phyloP scores from a whole-genome alignment of 2,888 invertebrate species.

The Protodeltote pygarga region DNA sequence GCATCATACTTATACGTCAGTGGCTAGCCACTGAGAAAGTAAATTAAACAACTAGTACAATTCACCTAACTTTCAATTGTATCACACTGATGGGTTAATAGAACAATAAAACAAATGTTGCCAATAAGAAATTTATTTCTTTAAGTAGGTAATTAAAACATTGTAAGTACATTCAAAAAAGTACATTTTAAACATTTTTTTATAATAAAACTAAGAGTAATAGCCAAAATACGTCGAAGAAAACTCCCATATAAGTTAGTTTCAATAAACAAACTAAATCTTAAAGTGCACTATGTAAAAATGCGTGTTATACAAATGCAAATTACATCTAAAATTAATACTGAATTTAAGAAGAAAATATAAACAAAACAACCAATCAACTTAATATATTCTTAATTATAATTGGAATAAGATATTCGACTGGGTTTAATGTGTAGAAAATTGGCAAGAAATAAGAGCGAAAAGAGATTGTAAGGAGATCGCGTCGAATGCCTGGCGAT shows the following conservation, averaged over 20 bases:
- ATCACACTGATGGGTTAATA: no score
- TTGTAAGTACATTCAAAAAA: constrained; percentile 80
- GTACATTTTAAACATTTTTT: constrained; percentile 60
- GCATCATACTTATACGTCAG: no score
- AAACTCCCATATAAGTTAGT: constrained; percentile 38
- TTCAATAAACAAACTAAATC: constrained; percentile 46
- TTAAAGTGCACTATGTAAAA: constrained; percentile 44
- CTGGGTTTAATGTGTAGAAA: constrained; percentile 53
- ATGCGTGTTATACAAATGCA: constrained; percentile 48
- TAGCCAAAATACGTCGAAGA: constrained; percentile 55
- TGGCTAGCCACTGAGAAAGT: no score
- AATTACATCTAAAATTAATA: constrained; percentile 58
- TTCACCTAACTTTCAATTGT: no score
- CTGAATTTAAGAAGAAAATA: constrained; percentile 48
- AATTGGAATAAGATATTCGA: constrained; percentile 59
- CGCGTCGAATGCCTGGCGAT: no score
- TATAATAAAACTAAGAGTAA: constrained; percentile 53
- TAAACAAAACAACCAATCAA: constrained; percentile 43
- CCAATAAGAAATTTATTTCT: constrained; percentile 78
- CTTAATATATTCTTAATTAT: constrained; percentile 51
- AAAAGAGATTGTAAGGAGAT: constrained; percentile 3
- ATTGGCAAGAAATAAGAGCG: constrained; percentile 38
- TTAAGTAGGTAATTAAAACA: constrained; percentile 72
- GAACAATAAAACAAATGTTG: constrained; percentile 41
- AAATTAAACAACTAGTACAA: no score